Evolutionary conservation across 1,140 invertebrate species (phyloP).

Genomic region (Holotrichia oblita): DNA sequence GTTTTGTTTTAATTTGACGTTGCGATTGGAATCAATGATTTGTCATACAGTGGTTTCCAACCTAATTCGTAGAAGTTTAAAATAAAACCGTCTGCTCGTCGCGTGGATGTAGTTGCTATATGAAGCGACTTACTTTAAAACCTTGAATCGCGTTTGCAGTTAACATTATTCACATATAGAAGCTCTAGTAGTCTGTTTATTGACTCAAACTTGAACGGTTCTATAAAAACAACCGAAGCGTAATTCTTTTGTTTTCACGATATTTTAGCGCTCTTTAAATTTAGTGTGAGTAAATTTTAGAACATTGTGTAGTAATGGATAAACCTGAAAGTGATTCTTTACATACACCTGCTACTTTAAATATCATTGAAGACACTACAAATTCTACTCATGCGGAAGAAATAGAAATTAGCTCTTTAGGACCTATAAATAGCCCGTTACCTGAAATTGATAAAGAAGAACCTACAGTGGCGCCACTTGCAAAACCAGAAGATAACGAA

Average conservation of each 20-base stretch:
- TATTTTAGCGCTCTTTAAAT: background rate
- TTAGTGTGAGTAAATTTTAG: background rate
- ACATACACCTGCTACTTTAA: background rate
- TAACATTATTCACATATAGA: background rate
- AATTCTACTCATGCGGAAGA: background rate
- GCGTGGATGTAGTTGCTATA: background rate
- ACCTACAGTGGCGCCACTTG: slow-evolving; percentile 48
- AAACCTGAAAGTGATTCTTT: background rate
- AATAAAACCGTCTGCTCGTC: background rate
- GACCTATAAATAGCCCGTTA: slow-evolving; percentile 32
- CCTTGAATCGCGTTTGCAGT: background rate
- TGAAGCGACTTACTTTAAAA: background rate
- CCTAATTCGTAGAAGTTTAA: background rate
- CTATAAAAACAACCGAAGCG: background rate
- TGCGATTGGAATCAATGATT: background rate
- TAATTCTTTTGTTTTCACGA: background rate
- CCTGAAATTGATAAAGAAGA: slow-evolving; percentile 38
- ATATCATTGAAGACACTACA: background rate
- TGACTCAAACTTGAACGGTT: background rate
- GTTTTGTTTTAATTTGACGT: background rate
- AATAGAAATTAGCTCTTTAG: background rate
- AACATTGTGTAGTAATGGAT: background rate
- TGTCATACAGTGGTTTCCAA: slow-evolving; percentile 13
- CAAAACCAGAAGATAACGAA: slow-evolving; percentile 63
- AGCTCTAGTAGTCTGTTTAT: background rate